Conservation (phyloP, 23 tunicate genomes). For the Phallusia fumigata region DNA sequence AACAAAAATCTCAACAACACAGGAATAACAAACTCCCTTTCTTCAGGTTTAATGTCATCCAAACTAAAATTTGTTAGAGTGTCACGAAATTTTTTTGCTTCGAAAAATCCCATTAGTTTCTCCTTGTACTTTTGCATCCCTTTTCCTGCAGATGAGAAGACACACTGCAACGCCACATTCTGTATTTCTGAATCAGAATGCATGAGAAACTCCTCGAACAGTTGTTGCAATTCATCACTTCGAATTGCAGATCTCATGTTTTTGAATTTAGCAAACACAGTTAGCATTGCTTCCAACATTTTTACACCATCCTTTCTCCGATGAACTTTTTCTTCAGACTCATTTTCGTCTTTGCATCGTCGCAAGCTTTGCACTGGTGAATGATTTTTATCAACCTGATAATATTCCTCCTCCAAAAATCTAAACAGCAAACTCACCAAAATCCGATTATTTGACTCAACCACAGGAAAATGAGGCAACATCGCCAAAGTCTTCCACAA, state of each 20-base stretch:
- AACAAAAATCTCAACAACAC: slow-evolving; percentile 56
- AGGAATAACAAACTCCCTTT: slow-evolving; percentile 41
- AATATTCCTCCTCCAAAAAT: slow-evolving; percentile 74
- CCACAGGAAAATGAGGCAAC: slow-evolving; percentile 36
- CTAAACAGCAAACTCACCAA: slow-evolving; percentile 45
- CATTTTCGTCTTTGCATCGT: not conserved
- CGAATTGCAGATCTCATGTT: slow-evolving; percentile 27
- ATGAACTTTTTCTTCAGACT: not conserved
- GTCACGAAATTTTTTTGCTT: slow-evolving; percentile 65
- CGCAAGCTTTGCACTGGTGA: slow-evolving; percentile 37
- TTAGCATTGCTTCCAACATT: slow-evolving; percentile 36
- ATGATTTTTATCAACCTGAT: slow-evolving; percentile 48
- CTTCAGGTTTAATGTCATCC: slow-evolving; percentile 28
- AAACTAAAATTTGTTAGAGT: slow-evolving; percentile 44
- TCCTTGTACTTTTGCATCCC: slow-evolving; percentile 38
- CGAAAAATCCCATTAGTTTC: slow-evolving; percentile 32
- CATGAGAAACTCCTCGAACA: slow-evolving; percentile 49
- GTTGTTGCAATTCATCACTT: slow-evolving; percentile 25
- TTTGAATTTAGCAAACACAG: slow-evolving; percentile 58
- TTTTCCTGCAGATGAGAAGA: slow-evolving; percentile 28
- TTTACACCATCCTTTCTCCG: slow-evolving; percentile 21
- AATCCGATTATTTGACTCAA: slow-evolving; percentile 34
- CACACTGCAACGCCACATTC: slow-evolving; percentile 52
- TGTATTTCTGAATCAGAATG: slow-evolving; percentile 58
- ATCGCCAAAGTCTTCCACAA: slow-evolving; percentile 51